phyloP scores from a whole-genome alignment of 2,888 invertebrate genomes.

The Molorchus minor region DNA sequence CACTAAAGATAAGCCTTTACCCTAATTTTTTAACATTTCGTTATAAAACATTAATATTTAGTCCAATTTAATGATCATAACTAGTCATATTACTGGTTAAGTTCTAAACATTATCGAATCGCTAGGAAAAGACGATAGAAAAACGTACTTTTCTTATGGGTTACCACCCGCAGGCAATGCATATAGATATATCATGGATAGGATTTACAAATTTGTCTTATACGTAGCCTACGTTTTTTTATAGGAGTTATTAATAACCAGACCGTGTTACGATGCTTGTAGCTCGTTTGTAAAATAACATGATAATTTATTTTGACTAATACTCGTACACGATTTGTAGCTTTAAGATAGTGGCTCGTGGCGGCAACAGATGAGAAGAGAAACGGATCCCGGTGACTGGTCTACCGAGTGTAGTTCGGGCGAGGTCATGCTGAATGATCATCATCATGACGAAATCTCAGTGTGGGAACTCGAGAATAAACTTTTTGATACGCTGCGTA shows the following conservation, averaged over 20 bases:
- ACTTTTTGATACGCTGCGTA: too few relatives aligned
- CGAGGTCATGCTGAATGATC: slow-evolving; percentile 43
- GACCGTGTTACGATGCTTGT: slow-evolving; percentile 1
- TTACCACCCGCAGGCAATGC: not conserved
- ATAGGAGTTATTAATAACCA: slow-evolving; percentile 4
- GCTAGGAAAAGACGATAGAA: too few relatives aligned
- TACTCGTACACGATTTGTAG: slow-evolving; percentile 9
- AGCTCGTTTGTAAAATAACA: slow-evolving; percentile 2
- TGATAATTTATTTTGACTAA: slow-evolving; percentile 18
- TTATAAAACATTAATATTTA: too few relatives aligned
- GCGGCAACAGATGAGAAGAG: slow-evolving; percentile 21
- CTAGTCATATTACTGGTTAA: too few relatives aligned
- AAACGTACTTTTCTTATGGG: too few relatives aligned
- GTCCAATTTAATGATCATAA: too few relatives aligned
- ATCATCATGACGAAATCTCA: slow-evolving; percentile 38
- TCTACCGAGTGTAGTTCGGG: slow-evolving; percentile 20
- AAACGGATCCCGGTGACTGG: not conserved
- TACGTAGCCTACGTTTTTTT: slow-evolving; percentile 1
- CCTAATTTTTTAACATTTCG: too few relatives aligned
- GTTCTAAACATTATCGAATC: too few relatives aligned
- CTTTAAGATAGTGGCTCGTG: slow-evolving; percentile 18
- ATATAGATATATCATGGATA: not conserved
- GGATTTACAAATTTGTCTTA: not conserved
- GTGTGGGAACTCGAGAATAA: slow-evolving; percentile 38
- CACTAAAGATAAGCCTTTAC: too few relatives aligned